A percentile compares a stretch with the other conserved stretches of the same genome.
Conservation (phyloP, 2,888 invertebrate genomes). For the Cryptus viduatorius region DNA sequence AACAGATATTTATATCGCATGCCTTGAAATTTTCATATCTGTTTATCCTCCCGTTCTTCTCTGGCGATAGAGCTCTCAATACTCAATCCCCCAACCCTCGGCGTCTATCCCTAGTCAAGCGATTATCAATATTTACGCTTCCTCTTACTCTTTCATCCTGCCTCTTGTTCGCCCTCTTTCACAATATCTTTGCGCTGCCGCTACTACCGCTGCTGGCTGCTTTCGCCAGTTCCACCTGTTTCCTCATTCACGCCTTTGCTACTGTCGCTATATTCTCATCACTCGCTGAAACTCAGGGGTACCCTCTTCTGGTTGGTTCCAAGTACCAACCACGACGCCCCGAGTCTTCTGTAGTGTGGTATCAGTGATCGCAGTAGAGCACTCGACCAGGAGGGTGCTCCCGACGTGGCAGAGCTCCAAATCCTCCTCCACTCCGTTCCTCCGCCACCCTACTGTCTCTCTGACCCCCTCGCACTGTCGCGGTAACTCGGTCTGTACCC, state of each 20-base stretch:
- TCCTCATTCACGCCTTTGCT: constrained; percentile 73
- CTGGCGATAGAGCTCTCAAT: neutral
- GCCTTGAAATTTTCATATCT: neutral
- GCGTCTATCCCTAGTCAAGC: constrained; percentile 61
- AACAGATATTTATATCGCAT: neutral
- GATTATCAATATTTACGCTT: constrained; percentile 84
- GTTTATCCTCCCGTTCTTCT: neutral
- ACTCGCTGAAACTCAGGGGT: constrained; percentile 62
- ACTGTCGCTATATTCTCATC: constrained; percentile 52
- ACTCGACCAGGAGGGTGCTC: constrained; percentile 83
- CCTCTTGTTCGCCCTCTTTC: constrained; percentile 57
- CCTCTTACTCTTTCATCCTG: constrained; percentile 67
- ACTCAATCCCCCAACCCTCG: neutral
- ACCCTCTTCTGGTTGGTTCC: constrained; percentile 73
- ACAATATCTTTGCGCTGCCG: constrained; percentile 56
- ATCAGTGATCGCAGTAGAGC: constrained; percentile 84
- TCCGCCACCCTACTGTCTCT: constrained; percentile 63
- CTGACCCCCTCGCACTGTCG: constrained; percentile 64
- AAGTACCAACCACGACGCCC: constrained; percentile 75
- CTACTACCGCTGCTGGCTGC: constrained; percentile 12
- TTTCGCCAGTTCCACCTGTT: constrained; percentile 78
- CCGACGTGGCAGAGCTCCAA: constrained; percentile 84
- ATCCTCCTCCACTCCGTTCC: constrained; percentile 75
- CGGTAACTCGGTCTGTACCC: constrained; percentile 45
- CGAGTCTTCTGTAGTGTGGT: constrained; percentile 79